These are phyloP conservation scores for Coreius guichenoti DNA, from an alignment of 2,797 vertebrate species.

Conservation along the genomic window DNA sequence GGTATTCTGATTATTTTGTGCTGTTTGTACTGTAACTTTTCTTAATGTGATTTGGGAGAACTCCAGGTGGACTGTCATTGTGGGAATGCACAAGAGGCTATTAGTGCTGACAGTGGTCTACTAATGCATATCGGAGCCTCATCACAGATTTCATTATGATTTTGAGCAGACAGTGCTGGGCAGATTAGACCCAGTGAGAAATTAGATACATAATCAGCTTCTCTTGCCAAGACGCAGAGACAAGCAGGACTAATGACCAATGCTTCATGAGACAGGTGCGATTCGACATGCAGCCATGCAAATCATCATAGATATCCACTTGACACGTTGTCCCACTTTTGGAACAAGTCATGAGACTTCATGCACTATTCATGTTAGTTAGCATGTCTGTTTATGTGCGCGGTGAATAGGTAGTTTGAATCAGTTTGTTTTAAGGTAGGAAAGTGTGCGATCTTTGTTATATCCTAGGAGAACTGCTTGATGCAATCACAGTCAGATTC, in stretches of 20 bases:
- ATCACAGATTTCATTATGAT: constrained; percentile 21
- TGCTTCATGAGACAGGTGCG: constrained; percentile 12
- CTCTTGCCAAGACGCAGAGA: constrained; percentile 10
- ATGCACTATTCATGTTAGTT: constrained; percentile 5
- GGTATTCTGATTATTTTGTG: neutral
- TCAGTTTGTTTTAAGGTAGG: neutral
- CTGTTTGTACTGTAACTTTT: neutral
- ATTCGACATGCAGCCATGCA: neutral
- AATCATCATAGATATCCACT: neutral
- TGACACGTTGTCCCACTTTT: neutral
- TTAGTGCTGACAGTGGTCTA: neutral
- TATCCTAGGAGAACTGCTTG: neutral
- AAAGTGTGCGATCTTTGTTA: neutral
- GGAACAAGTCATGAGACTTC: constrained; percentile 13
- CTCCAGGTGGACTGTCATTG: constrained; percentile 11
- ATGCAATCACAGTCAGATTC: constrained; percentile 11
- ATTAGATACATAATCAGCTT: constrained; percentile 29
- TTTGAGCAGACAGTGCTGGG: constrained; percentile 10
- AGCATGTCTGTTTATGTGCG: neutral
- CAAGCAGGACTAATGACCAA: constrained; percentile 33
- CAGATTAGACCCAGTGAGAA: constrained; percentile 35
- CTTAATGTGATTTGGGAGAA: neutral
- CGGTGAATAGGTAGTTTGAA: neutral
- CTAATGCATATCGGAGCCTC: neutral
- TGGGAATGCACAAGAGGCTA: neutral